Base-by-base conservation (phyloP, 2,888 invertebrate species). In the Nasonia oneida region DNA sequence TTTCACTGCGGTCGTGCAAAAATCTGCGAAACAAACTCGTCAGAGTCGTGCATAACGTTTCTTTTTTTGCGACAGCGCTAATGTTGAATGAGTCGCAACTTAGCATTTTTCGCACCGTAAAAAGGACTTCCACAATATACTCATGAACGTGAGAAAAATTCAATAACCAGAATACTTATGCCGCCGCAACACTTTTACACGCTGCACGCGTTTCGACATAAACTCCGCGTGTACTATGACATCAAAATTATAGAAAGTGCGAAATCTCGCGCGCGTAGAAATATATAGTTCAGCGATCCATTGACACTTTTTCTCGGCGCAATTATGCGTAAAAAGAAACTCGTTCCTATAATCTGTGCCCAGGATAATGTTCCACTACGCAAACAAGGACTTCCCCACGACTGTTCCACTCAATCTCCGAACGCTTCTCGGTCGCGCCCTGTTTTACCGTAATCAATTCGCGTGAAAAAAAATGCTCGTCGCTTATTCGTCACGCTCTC, bases 31-130 rank as follows among this genome's bases (percentile, higher is more conserved):
- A 12, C 42, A 23, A 23, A 42, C 42, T 73, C 3, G 73, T 37
- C 10, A 12, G 29, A 67, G 67, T 61, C 64, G n/a, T 2, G 47
- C 39, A 42, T 39, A 42, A 29, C 71, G 71, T 47, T 67, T 67
- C 81, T 81, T 73, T 73, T 71, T 53, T 15, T 18, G 53, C 53
- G 74, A 74, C 74, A 78, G 33, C 86, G 70, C 74, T 74, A 75
- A 79, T 67, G 79, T 57, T 10, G 82, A 79, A 85, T 79, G 23
- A 70, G 82, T 70, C 70, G 39, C 47, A n/a, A 57, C 47, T 77
- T 84, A 74, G 53, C 67, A 81, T 86, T 81, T 86, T 86, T 86
- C 84, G 78, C 83, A 84, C 76, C 73, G 53, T 71, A 86, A 83
- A 83, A 86, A 77, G n/a, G 53, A 78, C 73, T 47, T 78, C 71